Conservation (phyloP, 2,888 invertebrate species). For the Mechanitis messenoides region DNA sequence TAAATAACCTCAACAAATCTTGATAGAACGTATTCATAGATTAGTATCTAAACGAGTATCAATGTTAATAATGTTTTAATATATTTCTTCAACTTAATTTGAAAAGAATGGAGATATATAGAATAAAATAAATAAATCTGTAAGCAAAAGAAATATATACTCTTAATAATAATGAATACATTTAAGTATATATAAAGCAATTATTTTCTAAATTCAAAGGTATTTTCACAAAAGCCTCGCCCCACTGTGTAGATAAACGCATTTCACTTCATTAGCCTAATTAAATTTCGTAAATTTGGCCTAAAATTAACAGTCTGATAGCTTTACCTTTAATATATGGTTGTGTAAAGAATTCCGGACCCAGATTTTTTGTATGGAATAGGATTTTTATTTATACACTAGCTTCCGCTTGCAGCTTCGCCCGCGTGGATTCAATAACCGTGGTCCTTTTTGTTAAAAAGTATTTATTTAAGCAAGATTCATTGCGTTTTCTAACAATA, state of each 20-base stretch:
- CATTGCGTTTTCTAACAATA: no score
- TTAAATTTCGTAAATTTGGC: slow-evolving; percentile 62
- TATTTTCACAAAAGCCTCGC: slow-evolving; percentile 37
- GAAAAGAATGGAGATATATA: no score
- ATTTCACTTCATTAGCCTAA: slow-evolving; percentile 62
- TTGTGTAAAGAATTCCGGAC: slow-evolving; percentile 55
- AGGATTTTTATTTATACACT: slow-evolving; percentile 17
- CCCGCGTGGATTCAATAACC: no score
- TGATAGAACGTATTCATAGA: neutral
- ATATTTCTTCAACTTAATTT: no score
- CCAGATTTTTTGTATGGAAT: slow-evolving; percentile 31
- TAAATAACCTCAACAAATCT: slow-evolving; percentile 2
- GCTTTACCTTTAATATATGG: slow-evolving; percentile 53
- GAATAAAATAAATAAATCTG: neutral
- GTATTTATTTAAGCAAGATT: no score
- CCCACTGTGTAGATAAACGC: slow-evolving; percentile 48
- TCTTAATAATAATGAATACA: slow-evolving; percentile 17
- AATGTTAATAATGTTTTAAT: no score
- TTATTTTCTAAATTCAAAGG: slow-evolving; percentile 31
- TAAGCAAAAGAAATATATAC: neutral
- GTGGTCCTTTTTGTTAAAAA: no score
- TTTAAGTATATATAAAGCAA: slow-evolving; percentile 19
- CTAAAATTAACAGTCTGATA: slow-evolving; percentile 60
- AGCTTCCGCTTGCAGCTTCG: no score
- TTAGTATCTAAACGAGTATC: no score